phyloP scores from a whole-genome alignment of 1,140 invertebrate species.

The Meloidogyne exigua region DNA sequence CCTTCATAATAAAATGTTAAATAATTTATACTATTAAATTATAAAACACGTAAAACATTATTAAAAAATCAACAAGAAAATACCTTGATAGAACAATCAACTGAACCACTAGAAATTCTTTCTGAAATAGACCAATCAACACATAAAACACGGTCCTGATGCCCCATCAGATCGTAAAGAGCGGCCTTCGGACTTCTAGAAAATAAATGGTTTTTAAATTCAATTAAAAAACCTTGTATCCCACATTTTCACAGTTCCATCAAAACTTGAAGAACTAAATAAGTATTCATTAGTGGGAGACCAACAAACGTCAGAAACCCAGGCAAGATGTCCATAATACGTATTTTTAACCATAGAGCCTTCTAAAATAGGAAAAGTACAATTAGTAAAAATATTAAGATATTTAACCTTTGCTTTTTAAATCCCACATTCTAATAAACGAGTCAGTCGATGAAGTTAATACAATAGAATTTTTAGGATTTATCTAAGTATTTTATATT shows the following conservation, averaged over 20 bases:
- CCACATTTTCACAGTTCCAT: conserved; percentile 88
- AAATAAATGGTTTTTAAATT: conserved; percentile 26
- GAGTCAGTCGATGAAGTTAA: conserved; percentile 84
- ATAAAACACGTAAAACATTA: background rate
- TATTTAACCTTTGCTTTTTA: conserved; percentile 69
- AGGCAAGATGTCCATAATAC: conserved; percentile 84
- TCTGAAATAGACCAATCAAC: conserved; percentile 87
- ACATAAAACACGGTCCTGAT: conserved; percentile 87
- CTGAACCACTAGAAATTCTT: conserved; percentile 83
- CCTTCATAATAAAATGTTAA: background rate
- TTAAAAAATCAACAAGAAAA: conserved; percentile 64
- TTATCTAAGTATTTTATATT: too few species aligned
- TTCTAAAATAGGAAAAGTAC: conserved; percentile 68
- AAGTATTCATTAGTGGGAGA: conserved; percentile 78
- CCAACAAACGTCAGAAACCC: conserved; percentile 87
- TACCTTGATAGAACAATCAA: conserved; percentile 87
- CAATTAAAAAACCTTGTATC: conserved; percentile 73
- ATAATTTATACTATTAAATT: background rate
- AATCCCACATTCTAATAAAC: conserved; percentile 85
- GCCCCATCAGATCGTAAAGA: conserved; percentile 86
- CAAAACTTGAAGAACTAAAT: conserved; percentile 89
- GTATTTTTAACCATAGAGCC: conserved; percentile 80
- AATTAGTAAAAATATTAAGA: background rate
- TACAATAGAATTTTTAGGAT: conserved; percentile 73
- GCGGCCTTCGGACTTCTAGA: conserved; percentile 80